Percentiles rank a stretch among this genome's conserved stretches.
phyloP scores from a whole-genome alignment of 2,797 vertebrate genomes.

The Hybognathus amarus region DNA sequence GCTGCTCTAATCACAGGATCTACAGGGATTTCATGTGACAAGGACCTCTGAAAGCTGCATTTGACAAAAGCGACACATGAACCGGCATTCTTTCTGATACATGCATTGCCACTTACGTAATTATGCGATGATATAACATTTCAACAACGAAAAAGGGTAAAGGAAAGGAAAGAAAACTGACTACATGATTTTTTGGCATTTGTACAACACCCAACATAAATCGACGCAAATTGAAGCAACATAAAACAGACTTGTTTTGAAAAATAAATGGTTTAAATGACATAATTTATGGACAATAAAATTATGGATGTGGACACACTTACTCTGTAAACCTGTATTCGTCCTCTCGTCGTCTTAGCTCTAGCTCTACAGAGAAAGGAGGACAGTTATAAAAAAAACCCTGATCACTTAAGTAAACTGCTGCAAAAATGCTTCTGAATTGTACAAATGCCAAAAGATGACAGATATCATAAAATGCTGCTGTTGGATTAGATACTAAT shows the following conservation, averaged over 20 bases:
- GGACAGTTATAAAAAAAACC: slow-evolving; percentile 67
- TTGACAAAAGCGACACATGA: slow-evolving; percentile 4
- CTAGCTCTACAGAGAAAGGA: slow-evolving; percentile 88
- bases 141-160: not conserved
- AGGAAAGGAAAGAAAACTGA: not conserved
- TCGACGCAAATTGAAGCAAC: slow-evolving; percentile 4
- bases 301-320: slow-evolving; percentile 68
- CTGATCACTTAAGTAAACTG: not conserved
- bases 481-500: slow-evolving; percentile 3
- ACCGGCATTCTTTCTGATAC: not conserved
- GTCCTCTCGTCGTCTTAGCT: slow-evolving; percentile 92
- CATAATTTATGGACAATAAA: slow-evolving; percentile 60
- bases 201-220: slow-evolving; percentile 55
- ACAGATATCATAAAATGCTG: not conserved
- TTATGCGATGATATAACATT: not conserved
- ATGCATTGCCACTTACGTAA: not conserved
- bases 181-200: slow-evolving; percentile 55
- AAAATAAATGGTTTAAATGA: slow-evolving; percentile 13
- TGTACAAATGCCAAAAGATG: slow-evolving; percentile 65
- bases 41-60: slow-evolving; percentile 11
- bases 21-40: slow-evolving; percentile 33
- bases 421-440: slow-evolving; percentile 17
- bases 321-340: slow-evolving; percentile 96
- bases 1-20: slow-evolving; percentile 14
- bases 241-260: not conserved